phyloP scores from a whole-genome alignment of 1,140 invertebrate species.

The Drosophila ficusphila region DNA sequence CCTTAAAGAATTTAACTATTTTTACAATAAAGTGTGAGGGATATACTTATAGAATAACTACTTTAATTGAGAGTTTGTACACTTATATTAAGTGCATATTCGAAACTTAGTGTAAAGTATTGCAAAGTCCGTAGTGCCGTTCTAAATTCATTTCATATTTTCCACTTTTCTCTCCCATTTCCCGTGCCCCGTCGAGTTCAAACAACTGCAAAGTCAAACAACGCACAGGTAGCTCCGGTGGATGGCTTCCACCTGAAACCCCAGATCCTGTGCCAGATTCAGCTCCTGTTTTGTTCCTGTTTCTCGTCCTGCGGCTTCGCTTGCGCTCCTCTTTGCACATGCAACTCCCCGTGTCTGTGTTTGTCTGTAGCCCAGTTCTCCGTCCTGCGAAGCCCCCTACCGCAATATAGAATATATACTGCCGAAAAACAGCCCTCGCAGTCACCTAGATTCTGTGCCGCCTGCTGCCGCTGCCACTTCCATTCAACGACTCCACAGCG shows the following conservation, averaged over 20 bases:
- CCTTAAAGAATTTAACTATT: too few species aligned
- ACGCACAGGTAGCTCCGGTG: conserved; percentile 30
- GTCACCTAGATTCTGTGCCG: conserved; percentile 68
- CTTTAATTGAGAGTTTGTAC: too few species aligned
- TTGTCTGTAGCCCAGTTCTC: conserved; percentile 50
- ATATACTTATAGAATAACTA: too few species aligned
- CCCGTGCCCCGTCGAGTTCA: conserved; percentile 1
- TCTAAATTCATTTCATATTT: conserved; percentile 18
- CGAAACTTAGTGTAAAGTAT: too few species aligned
- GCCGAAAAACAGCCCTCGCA: conserved; percentile 42
- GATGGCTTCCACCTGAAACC: conserved; percentile 17
- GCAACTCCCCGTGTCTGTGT: conserved; percentile 26
- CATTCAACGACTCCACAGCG: conserved; percentile 28
- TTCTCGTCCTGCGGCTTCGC: conserved; percentile 9
- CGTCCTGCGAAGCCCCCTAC: conserved; percentile 12
- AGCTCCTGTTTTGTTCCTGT: conserved; percentile 25
- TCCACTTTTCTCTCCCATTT: conserved; percentile 29
- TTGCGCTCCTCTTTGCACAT: conserved; percentile 41
- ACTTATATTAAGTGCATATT: too few species aligned
- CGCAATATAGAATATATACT: conserved; percentile 1
- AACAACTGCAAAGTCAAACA: conserved; percentile 47
- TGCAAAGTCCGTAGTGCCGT: neutral
- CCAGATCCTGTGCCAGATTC: conserved; percentile 25
- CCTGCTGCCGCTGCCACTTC: conserved; percentile 42
- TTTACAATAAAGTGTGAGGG: too few species aligned